These are phyloP conservation scores for Sebastes variabilis DNA, from an alignment of 2,797 vertebrate genomes.

Conservation along the genomic window DNA sequence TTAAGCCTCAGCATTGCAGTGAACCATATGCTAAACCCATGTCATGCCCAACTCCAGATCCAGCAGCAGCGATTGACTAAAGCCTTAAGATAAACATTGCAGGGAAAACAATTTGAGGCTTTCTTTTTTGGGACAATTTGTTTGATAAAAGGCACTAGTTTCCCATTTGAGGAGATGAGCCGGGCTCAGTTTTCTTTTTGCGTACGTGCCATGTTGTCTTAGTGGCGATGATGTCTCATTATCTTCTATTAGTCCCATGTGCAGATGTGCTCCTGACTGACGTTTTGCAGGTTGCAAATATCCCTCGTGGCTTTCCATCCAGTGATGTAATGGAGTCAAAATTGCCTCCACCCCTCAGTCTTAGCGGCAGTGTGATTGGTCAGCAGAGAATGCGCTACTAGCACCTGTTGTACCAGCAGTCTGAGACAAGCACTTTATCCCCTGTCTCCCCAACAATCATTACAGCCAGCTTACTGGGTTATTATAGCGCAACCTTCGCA, in stretches of 20 bases:
- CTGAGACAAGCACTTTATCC: conserved; percentile 78
- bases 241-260: conserved; percentile 69
- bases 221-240: conserved; percentile 66
- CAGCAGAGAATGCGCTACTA: conserved; percentile 50
- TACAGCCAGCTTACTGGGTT: conserved; percentile 79
- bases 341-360: conserved; percentile 39
- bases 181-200: conserved; percentile 57
- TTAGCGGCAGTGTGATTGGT: conserved; percentile 48
- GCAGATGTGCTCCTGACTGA: conserved; percentile 60
- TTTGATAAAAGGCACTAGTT: conserved; percentile 69
- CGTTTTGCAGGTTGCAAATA: conserved; percentile 54
- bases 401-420: conserved; percentile 77
- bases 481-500: conserved; percentile 78
- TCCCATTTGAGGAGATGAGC: conserved; percentile 62
- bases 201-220: conserved; percentile 60
- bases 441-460: conserved; percentile 81
- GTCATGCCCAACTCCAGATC: conserved; percentile 75
- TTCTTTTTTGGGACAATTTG: conserved; percentile 73
- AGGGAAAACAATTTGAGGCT: conserved; percentile 75
- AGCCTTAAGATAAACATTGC: conserved; percentile 83
- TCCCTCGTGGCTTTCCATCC: conserved; percentile 42
- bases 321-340: conserved; percentile 51
- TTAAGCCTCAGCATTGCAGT: conserved; percentile 80
- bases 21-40: conserved; percentile 80
- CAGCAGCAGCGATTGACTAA: conserved; percentile 71